These are phyloP conservation scores for Aphelinus certus DNA, from an alignment of 1,140 invertebrate genomes.

Conservation along the genomic window DNA sequence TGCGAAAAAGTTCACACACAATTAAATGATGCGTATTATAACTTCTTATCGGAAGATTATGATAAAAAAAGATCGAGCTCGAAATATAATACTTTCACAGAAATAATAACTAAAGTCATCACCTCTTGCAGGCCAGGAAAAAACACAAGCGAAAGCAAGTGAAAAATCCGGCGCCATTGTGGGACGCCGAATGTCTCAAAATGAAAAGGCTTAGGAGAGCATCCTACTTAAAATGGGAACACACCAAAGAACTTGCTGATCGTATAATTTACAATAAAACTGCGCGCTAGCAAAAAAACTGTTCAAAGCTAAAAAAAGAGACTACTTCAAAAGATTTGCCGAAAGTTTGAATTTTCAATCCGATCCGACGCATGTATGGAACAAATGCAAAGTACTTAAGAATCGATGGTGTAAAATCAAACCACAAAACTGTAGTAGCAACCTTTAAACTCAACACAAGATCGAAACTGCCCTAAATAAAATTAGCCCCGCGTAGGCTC, in stretches of 20 bases:
- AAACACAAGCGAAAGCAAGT: neutral
- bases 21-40: neutral
- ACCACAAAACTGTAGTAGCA: constrained; percentile 11
- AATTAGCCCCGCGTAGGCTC: constrained; percentile 2
- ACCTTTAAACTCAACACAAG: neutral
- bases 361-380: neutral
- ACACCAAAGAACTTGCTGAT: constrained; percentile 8
- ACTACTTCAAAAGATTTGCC: constrained; percentile 11
- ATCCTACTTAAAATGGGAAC: neutral
- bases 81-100: constrained; percentile 27
- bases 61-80: neutral
- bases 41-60: neutral
- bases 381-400: neutral
- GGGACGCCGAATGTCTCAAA: constrained; percentile 32
- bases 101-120: constrained; percentile 38
- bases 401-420: neutral
- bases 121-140: constrained; percentile 21
- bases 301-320: constrained; percentile 14
- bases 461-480: constrained; percentile 3
- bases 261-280: constrained; percentile 13
- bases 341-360: neutral
- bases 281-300: neutral
- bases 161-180: constrained; percentile 14
- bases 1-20: neutral
- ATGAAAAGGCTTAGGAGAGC: neutral